Evolutionary conservation across 2,888 invertebrate species (phyloP), one percentile per base, ranked within the genome.

Genomic region (Julus scanicus): DNA sequence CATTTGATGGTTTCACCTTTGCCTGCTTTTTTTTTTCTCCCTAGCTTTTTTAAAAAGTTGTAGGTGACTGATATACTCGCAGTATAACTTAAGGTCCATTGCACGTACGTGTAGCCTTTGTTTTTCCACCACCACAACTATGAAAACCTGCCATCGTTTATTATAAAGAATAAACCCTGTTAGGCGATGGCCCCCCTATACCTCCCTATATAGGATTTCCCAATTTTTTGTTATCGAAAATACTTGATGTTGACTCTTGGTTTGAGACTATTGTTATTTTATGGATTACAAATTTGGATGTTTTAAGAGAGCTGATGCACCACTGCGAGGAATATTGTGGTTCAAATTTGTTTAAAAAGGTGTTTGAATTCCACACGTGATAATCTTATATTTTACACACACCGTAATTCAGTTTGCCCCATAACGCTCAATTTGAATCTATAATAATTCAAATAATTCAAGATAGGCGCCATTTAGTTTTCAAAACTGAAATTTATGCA

Each of bases 1-100:
- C 80, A 80, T 80, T 80, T 80, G 80, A 80, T 80, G 80, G 15
- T 80, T 80, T 80, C 80, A 37, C 37, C 37, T 80, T 11, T 80
- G 80, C 80, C 37, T 37, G 80, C 13, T 80, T 80, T 53, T 29
- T 15, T 15, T 29, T 39, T 80, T 80, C 37, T 29, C 29, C 29
- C 29, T 29, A 29, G 29, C 37, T 80, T 13, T 53, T 4, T 11
- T 1, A 80, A 80, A 80, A 37, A 13, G 80, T 80, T 39, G 37
- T 9, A 4, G 63, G 63, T n/a, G 29, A 29, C 29, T 71, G 29
- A 29, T 29, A 80, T 15, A 20, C 63, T 63, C 8, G 63, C 13
- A 8, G 53, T 13, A 13, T 53, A 63, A 63, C 20, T 63, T 15
- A 0, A 4, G 17, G 15, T 13, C 53, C 53, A 53, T 44, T 20